Evolutionary conservation across 2,888 invertebrate genomes (phyloP).

Genomic region (Vandiemenella viatica): DNA sequence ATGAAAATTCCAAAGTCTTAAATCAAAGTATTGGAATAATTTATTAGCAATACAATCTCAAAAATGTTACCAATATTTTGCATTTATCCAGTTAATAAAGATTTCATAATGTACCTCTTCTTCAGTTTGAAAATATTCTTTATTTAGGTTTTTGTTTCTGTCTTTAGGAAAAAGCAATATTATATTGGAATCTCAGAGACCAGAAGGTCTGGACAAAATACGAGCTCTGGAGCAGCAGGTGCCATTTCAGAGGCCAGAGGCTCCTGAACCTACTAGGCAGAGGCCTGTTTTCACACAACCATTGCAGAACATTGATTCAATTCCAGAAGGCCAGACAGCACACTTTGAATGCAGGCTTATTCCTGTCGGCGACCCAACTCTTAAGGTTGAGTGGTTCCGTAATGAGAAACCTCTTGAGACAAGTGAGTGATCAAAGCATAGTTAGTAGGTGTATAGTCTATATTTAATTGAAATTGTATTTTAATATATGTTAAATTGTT

Average conservation of each 20-base stretch:
- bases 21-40: too few species aligned
- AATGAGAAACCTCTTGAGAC: slow-evolving; percentile 84
- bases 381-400: slow-evolving; percentile 91
- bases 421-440: slow-evolving; percentile 33
- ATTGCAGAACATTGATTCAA: slow-evolving; percentile 74
- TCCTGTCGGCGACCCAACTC: slow-evolving; percentile 85
- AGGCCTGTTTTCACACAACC: slow-evolving; percentile 91
- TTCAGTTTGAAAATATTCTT: too few species aligned
- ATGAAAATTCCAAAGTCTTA: too few species aligned
- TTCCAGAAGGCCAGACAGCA: slow-evolving; percentile 77
- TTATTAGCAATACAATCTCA: neutral
- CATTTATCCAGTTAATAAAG: too few species aligned
- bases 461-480: too few species aligned
- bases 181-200: slow-evolving; percentile 79
- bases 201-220: slow-evolving; percentile 88
- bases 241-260: slow-evolving; percentile 63
- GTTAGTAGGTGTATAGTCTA: too few species aligned
- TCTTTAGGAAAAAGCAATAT: slow-evolving; percentile 56
- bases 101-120: too few species aligned
- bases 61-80: too few species aligned
- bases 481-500: too few species aligned
- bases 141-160: neutral
- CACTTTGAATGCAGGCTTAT: slow-evolving; percentile 92
- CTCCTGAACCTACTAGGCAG: slow-evolving; percentile 73
- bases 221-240: slow-evolving; percentile 68